Conservation (phyloP, 2,113 vertebrate species). For the Lepisosteus osseus region DNA sequence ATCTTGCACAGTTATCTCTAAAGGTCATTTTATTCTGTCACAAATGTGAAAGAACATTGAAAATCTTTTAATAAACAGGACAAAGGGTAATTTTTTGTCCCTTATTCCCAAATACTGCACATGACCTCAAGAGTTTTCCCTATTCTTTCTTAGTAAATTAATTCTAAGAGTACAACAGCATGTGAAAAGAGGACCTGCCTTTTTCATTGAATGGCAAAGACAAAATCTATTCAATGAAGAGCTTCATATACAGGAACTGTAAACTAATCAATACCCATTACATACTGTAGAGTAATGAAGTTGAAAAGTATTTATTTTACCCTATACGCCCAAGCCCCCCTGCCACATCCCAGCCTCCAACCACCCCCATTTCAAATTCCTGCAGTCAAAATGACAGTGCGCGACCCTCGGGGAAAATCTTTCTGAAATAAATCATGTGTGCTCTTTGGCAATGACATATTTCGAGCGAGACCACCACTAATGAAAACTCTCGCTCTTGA, state of each 20-base stretch:
- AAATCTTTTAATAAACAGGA: too few relatives aligned
- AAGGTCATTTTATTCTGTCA: too few relatives aligned
- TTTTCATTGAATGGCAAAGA: too few relatives aligned
- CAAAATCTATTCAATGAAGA: too few relatives aligned
- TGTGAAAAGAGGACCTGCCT: too few relatives aligned
- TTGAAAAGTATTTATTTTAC: constrained; percentile 3
- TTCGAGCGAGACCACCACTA: constrained; percentile 24
- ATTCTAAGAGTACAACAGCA: too few relatives aligned
- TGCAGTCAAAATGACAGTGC: constrained; percentile 1
- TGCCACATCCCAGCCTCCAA: neutral
- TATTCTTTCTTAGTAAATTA: too few relatives aligned
- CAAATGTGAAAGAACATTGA: too few relatives aligned
- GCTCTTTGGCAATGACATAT: constrained; percentile 28
- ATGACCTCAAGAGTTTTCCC: too few relatives aligned
- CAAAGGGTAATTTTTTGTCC: too few relatives aligned
- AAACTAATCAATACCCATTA: constrained; percentile 10
- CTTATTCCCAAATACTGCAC: too few relatives aligned
- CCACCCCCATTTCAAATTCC: constrained; percentile 6
- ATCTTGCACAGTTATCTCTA: too few relatives aligned
- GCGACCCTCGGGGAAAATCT: constrained; percentile 22
- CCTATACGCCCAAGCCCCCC: neutral
- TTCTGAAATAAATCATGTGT: constrained; percentile 33
- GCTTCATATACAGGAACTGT: neutral
- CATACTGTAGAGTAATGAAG: constrained; percentile 11
- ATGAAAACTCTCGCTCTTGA: constrained; percentile 32